Percentiles rank a stretch among this genome's conserved stretches.
phyloP scores from a whole-genome alignment of 2,113 vertebrate species.

The Semnopithecus entellus region DNA sequence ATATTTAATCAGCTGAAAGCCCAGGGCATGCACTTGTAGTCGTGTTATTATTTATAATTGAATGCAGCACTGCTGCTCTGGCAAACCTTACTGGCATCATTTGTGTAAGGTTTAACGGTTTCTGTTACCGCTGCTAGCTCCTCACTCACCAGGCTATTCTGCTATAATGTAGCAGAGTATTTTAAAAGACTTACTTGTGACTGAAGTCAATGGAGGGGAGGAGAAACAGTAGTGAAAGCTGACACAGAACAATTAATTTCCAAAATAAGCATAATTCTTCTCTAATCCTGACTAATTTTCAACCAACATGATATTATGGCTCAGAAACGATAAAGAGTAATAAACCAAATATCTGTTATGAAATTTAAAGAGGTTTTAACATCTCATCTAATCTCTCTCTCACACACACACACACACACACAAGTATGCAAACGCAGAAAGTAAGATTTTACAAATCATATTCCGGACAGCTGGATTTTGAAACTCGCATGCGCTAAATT shows the following conservation, averaged over 20 bases:
- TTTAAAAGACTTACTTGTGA: constrained; percentile 53
- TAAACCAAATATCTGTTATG: neutral
- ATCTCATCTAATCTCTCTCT: neutral
- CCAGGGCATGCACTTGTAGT: constrained; percentile 49
- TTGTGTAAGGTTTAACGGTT: constrained; percentile 51
- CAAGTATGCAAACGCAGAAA: neutral
- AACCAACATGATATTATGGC: neutral
- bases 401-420: neutral
- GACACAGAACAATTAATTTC: constrained; percentile 30
- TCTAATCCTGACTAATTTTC: neutral
- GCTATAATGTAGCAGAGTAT: neutral
- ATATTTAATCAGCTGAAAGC: constrained; percentile 74
- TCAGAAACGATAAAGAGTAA: neutral
- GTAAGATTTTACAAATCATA: neutral
- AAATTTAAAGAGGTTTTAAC: neutral
- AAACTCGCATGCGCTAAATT: neutral
- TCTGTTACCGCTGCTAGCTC: neutral
- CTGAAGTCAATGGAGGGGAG: neutral
- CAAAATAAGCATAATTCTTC: neutral
- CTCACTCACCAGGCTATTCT: constrained; percentile 39
- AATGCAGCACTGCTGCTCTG: constrained; percentile 45
- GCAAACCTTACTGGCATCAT: constrained; percentile 54
- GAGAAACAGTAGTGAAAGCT: neutral
- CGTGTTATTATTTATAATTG: constrained; percentile 69
- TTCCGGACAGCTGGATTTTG: neutral